Evolutionary conservation across 2,797 vertebrate species (phyloP).

Genomic region (Falco naumanni): DNA sequence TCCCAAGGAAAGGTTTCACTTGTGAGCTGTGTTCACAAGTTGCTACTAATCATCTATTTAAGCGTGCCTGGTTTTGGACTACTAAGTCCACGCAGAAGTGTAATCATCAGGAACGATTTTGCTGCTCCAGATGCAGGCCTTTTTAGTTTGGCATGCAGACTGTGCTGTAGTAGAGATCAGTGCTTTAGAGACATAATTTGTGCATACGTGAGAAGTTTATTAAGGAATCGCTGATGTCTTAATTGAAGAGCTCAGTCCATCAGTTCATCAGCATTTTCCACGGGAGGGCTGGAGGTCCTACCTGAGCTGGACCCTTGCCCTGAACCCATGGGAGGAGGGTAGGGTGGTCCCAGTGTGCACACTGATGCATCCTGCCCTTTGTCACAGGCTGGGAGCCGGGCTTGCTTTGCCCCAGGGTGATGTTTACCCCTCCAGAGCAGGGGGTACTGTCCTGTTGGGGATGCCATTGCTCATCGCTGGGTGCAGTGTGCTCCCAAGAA

Average conservation of each 20-base stretch:
- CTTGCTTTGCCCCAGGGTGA: background rate
- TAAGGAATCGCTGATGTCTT: background rate
- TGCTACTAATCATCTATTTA: background rate
- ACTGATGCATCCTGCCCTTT: background rate
- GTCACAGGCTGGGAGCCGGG: background rate
- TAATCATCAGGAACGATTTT: conserved; percentile 23
- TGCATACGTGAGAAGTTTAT: background rate
- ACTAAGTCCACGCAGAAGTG: background rate
- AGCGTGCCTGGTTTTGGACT: background rate
- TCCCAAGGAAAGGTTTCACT: background rate
- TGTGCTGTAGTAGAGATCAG: background rate
- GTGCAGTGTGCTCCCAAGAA: background rate
- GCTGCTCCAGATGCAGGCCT: conserved; percentile 8
- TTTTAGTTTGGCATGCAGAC: background rate
- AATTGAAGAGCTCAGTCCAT: background rate
- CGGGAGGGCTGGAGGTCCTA: background rate
- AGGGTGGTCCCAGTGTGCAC: background rate
- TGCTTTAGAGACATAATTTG: background rate
- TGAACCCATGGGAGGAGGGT: background rate
- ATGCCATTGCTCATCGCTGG: background rate
- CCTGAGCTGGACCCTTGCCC: background rate
- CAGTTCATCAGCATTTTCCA: background rate
- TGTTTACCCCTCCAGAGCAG: background rate
- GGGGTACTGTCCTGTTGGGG: background rate
- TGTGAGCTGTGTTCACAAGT: background rate